Base-by-base conservation (phyloP, 35 echinoderm and acorn worm genomes). In the Diadema setosum region DNA sequence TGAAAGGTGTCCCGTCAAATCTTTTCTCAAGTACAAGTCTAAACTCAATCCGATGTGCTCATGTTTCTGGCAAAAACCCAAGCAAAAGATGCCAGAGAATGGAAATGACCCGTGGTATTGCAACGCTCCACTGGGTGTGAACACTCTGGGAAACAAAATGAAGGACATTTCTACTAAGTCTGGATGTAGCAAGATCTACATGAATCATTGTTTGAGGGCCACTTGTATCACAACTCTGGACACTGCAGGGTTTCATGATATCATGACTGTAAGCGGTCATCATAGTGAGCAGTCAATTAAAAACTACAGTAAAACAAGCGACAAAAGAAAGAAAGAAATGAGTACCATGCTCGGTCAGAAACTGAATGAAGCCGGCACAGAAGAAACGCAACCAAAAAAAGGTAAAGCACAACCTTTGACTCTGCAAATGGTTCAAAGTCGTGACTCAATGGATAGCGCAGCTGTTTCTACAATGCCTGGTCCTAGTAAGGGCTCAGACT, bases 41-140 rank as follows among this genome's bases (percentile, higher is more conserved):
- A 86, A 86, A 23, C 56, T 70, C 16, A 86, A 86, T 42, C 84
- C 58, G 3, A 40, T 69, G 20, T 86, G 84, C 45, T 25, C 5
- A 61, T 57, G 14, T 29, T 70, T 70, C 26, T 86, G 48, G 34
- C 84, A 86, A 23, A 57, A 37, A 70, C n/a, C n/a, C n/a, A n/a
- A n/a, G n/a, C 58, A 57, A 3, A 42, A 27, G 32, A 20, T 7
- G 2, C 5, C 34, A 15, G 3, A 3, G 3, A 3, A 20, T 21
- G 23, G 5, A 8, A 3, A 0, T 34, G 80, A 32, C 29, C 3
- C 55, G 35, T 84, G 82, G 82, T 84, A 84, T 32, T 49, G 33
- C 21, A 84, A 84, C 46, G 31, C 31, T 55, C 44, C 45, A 11
- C 82, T 63, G 14, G 82, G 82, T 14, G 30, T 58, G 9, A 84